These are phyloP conservation scores for Macrobrachium nipponense DNA, from an alignment of 1,140 invertebrate species.

Conservation along the genomic window DNA sequence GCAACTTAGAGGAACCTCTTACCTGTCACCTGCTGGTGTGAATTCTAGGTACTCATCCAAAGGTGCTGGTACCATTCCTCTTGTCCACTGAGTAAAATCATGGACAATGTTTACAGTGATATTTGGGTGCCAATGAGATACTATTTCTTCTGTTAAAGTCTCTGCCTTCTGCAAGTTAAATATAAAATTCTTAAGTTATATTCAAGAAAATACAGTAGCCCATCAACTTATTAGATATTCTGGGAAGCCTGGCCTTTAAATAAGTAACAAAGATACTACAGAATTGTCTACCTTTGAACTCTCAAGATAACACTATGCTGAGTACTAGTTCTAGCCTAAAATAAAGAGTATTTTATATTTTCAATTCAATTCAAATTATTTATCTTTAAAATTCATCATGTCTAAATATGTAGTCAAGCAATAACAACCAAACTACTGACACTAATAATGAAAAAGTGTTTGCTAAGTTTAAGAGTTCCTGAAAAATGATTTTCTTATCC, in stretches of 20 bases:
- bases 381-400: too few relatives aligned
- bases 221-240: neutral
- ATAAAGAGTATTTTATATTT: too few relatives aligned
- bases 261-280: too few relatives aligned
- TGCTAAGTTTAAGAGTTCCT: too few relatives aligned
- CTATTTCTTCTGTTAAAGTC: conserved; percentile 84
- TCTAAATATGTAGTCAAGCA: too few relatives aligned
- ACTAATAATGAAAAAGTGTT: too few relatives aligned
- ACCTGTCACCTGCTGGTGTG: conserved; percentile 78
- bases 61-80: conserved; percentile 82
- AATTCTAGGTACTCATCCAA: conserved; percentile 95
- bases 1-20: neutral
- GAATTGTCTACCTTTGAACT: too few relatives aligned
- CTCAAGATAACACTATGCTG: too few relatives aligned
- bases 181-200: neutral
- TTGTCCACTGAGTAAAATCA: conserved; percentile 75
- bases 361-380: too few relatives aligned
- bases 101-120: conserved; percentile 88
- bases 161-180: conserved; percentile 77
- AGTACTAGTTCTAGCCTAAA: too few relatives aligned
- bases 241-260: neutral
- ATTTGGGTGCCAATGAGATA: conserved; percentile 99
- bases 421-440: too few relatives aligned
- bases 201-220: neutral
- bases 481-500: too few relatives aligned